A percentile compares a stretch with the other conserved stretches of the same genome.
Conservation (phyloP, 1,140 invertebrate genomes). For the Cotesia chilonis region DNA sequence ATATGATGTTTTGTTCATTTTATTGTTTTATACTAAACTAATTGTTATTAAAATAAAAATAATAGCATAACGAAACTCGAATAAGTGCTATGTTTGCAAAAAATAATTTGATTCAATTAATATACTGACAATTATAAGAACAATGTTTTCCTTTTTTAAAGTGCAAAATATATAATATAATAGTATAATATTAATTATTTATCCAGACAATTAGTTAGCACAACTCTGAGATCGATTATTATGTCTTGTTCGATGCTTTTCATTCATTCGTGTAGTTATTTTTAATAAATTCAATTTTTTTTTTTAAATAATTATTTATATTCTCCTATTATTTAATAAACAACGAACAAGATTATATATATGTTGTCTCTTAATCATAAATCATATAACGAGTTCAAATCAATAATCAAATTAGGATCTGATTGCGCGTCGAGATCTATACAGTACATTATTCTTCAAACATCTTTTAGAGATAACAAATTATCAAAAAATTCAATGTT, state of each 20-base stretch:
- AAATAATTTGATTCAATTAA: constrained; percentile 47
- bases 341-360: constrained; percentile 48
- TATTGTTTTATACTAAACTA: constrained; percentile 3
- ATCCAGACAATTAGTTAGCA: constrained; percentile 47
- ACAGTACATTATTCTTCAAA: constrained; percentile 32
- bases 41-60: constrained; percentile 40
- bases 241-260: constrained; percentile 57
- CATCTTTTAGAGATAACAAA: constrained; percentile 1
- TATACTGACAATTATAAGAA: constrained; percentile 9
- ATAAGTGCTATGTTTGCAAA: constrained; percentile 53
- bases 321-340: constrained; percentile 28
- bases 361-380: constrained; percentile 41
- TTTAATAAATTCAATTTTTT: constrained; percentile 31
- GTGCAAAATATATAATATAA: constrained; percentile 48
- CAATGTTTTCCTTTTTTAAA: not conserved
- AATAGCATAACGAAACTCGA: constrained; percentile 52
- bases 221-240: constrained; percentile 61
- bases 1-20: constrained; percentile 11
- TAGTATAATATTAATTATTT: constrained; percentile 37
- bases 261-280: constrained; percentile 29
- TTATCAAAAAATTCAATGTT: not conserved
- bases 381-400: constrained; percentile 57
- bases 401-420: constrained; percentile 52
- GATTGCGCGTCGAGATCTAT: constrained; percentile 48
- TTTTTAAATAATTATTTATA: constrained; percentile 14